Evolutionary conservation across 1,140 invertebrate species (phyloP).

Genomic region (Sminthurinus signatus): DNA sequence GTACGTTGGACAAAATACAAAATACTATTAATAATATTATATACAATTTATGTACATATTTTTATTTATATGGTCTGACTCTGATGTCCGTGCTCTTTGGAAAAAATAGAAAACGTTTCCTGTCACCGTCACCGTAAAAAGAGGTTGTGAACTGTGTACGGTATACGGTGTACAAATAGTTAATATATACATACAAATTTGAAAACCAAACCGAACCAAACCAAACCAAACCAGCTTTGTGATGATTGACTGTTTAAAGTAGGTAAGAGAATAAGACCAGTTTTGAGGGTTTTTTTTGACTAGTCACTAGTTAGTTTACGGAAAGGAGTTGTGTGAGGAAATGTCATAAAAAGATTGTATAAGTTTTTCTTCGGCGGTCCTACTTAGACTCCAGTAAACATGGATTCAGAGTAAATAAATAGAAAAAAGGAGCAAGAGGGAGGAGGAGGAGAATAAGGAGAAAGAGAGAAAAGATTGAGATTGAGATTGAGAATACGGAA

Average conservation of each 20-base stretch:
- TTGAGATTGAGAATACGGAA: not conserved
- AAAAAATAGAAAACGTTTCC: no score
- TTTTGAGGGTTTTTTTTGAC: not conserved
- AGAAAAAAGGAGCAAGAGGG: not conserved
- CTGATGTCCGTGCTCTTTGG: no score
- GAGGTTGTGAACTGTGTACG: no score
- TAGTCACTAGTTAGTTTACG: not conserved
- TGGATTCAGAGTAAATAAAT: conserved; percentile 28
- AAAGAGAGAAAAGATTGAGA: not conserved
- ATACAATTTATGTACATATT: no score
- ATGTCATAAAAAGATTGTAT: conserved; percentile 38
- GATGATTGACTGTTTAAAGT: conserved; percentile 5
- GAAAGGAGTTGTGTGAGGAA: conserved; percentile 15
- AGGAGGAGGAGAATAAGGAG: not conserved
- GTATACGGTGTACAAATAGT: no score
- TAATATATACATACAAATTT: no score
- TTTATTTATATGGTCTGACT: no score
- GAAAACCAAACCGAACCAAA: no score
- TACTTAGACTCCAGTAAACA: conserved; percentile 29
- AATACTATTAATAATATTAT: no score
- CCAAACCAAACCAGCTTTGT: no score
- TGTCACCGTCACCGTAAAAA: no score
- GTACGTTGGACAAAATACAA: no score
- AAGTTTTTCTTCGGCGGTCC: conserved; percentile 17
- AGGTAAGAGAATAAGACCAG: not conserved